Evolutionary conservation across 2,888 invertebrate species (phyloP).

Genomic region (Tipula helvola): DNA sequence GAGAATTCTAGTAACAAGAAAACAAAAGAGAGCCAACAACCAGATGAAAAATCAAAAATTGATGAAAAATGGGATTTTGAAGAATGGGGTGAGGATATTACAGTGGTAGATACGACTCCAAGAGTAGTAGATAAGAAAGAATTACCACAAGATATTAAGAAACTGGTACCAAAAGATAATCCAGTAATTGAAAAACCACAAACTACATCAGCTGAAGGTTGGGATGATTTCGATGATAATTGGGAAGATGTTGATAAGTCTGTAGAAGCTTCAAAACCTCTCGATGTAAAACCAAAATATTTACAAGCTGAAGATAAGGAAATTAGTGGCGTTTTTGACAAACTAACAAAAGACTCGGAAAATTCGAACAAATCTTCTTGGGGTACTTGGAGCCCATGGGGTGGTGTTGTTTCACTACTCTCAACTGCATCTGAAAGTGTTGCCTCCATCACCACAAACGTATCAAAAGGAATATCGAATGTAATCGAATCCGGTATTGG

Average conservation of each 20-base stretch:
- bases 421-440: slow-evolving; percentile 65
- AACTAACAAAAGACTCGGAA: slow-evolving; percentile 18
- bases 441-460: slow-evolving; percentile 63
- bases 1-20: background rate
- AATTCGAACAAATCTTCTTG: slow-evolving; percentile 24
- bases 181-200: slow-evolving; percentile 13
- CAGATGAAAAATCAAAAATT: background rate
- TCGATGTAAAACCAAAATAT: background rate
- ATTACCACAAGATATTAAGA: background rate
- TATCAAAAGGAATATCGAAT: slow-evolving; percentile 66
- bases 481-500: slow-evolving; percentile 73
- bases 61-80: slow-evolving; percentile 15
- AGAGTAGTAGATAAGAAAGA: background rate
- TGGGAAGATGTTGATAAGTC: slow-evolving; percentile 26
- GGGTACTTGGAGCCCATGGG: slow-evolving; percentile 62
- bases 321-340: background rate
- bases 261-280: background rate
- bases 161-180: background rate
- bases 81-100: slow-evolving; percentile 12
- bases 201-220: slow-evolving; percentile 28
- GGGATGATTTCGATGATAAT: slow-evolving; percentile 43
- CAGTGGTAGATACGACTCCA: slow-evolving; percentile 15
- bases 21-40: slow-evolving; percentile 15
- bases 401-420: slow-evolving; percentile 58
- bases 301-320: background rate